These are phyloP conservation scores for Zingel zingel DNA, from an alignment of 2,113 vertebrate species.

Conservation along the genomic window DNA sequence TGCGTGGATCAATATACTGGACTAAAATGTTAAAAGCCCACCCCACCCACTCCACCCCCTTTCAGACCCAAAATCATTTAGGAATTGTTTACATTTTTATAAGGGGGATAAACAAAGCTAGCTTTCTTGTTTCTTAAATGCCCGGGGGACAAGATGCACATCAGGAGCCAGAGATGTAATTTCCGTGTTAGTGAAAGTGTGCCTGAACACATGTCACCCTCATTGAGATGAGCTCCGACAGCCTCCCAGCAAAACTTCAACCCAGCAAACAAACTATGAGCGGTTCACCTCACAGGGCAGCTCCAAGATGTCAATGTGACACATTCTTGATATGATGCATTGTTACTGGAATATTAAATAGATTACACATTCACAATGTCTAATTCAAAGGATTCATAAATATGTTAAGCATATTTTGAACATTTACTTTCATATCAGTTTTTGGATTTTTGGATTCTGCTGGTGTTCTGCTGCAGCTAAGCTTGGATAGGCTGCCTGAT, in stretches of 20 bases:
- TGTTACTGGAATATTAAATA: constrained; percentile 48
- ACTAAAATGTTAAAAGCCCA: constrained; percentile 1
- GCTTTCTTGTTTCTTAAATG: constrained; percentile 59
- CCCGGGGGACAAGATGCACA: constrained; percentile 55
- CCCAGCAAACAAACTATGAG: constrained; percentile 59
- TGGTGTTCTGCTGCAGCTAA: constrained; percentile 6
- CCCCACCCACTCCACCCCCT: neutral
- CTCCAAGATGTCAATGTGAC: constrained; percentile 56
- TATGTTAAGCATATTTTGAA: constrained; percentile 20
- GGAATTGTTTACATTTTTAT: constrained; percentile 11
- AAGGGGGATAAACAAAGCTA: constrained; percentile 51
- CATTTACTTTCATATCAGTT: constrained; percentile 22
- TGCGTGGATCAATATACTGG: neutral
- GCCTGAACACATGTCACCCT: constrained; percentile 68
- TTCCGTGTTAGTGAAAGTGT: constrained; percentile 67
- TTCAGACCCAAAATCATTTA: constrained; percentile 23
- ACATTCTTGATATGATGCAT: constrained; percentile 61
- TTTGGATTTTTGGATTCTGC: constrained; percentile 10
- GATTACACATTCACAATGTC: constrained; percentile 35
- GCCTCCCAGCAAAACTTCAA: constrained; percentile 57
- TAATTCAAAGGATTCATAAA: constrained; percentile 28
- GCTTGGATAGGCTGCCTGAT: neutral
- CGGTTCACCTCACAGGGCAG: constrained; percentile 58
- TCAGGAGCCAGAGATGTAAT: constrained; percentile 69
- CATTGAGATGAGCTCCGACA: constrained; percentile 72